Percentiles rank a stretch among this genome's conserved stretches.
phyloP scores from a whole-genome alignment of 2,888 invertebrate genomes.

The Drosophila rellima region DNA sequence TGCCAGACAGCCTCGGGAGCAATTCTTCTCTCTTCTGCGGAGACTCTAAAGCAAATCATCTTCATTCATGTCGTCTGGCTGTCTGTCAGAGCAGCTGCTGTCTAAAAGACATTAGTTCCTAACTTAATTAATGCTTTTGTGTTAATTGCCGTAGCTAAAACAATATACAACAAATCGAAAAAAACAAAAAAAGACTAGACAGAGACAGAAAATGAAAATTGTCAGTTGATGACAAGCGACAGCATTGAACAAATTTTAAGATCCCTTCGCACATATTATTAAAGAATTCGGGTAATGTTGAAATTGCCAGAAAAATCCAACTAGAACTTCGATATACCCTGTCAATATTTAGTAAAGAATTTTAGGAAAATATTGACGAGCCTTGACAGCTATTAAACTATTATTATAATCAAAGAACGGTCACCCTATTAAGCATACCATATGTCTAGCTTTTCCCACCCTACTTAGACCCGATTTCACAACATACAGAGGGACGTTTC shows the following conservation, averaged over 20 bases:
- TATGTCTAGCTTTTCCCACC: background rate
- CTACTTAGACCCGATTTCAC: no score
- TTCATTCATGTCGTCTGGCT: slow-evolving; percentile 76
- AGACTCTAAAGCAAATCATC: slow-evolving; percentile 48
- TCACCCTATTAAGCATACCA: background rate
- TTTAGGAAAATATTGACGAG: no score
- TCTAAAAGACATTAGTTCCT: slow-evolving; percentile 76
- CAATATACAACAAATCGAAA: slow-evolving; percentile 24
- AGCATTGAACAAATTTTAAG: slow-evolving; percentile 5
- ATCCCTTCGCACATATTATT: slow-evolving; percentile 2
- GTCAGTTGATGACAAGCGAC: slow-evolving; percentile 19
- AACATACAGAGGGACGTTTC: no score
- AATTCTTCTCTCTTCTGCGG: slow-evolving; percentile 27
- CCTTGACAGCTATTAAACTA: background rate
- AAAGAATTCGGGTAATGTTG: background rate
- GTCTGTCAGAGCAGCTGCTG: slow-evolving; percentile 70
- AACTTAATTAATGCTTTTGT: slow-evolving; percentile 80
- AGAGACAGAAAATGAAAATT: slow-evolving; percentile 15
- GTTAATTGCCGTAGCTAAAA: slow-evolving; percentile 67
- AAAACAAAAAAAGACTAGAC: slow-evolving; percentile 20
- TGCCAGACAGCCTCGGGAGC: slow-evolving; percentile 31
- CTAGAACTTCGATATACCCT: slow-evolving; percentile 5
- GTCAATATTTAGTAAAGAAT: background rate
- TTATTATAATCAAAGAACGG: background rate
- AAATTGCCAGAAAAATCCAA: background rate